Evolutionary conservation across 2,888 invertebrate genomes (phyloP).

Genomic region (Agrochola lota): DNA sequence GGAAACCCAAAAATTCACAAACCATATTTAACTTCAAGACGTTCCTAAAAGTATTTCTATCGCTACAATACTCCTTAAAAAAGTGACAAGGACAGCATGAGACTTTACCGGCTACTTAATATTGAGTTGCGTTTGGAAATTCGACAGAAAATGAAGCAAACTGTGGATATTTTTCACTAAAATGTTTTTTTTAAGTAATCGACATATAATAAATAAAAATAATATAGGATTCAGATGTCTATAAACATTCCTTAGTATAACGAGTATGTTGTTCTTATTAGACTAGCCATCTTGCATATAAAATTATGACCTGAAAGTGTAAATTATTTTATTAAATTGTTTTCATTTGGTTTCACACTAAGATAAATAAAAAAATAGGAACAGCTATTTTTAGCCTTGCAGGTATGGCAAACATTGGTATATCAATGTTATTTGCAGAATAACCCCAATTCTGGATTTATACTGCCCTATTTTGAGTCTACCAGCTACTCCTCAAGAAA

Average conservation of each 20-base stretch:
- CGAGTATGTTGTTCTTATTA: slow-evolving; percentile 3
- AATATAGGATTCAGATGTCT: background rate
- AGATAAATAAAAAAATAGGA: background rate
- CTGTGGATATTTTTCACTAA: background rate
- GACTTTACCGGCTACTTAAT: background rate
- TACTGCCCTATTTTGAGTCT: background rate
- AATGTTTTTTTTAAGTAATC: slow-evolving; percentile 9
- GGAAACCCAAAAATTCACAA: background rate
- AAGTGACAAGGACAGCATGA: background rate
- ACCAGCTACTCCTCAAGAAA: too few relatives aligned
- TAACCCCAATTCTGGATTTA: background rate
- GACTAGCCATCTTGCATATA: background rate
- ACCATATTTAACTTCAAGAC: background rate
- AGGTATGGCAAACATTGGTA: background rate
- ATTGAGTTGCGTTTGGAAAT: background rate
- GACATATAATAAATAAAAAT: background rate
- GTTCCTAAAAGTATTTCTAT: background rate
- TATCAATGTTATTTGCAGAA: background rate
- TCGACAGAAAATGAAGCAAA: background rate
- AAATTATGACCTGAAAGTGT: background rate
- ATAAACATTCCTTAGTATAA: slow-evolving; percentile 18
- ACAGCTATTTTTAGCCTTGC: slow-evolving; percentile 5
- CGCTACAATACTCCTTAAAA: background rate
- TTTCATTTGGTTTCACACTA: background rate
- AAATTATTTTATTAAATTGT: slow-evolving; percentile 6